These are phyloP conservation scores for Ceratina australensis DNA, from an alignment of 1,140 invertebrate genomes.

Conservation along the genomic window DNA sequence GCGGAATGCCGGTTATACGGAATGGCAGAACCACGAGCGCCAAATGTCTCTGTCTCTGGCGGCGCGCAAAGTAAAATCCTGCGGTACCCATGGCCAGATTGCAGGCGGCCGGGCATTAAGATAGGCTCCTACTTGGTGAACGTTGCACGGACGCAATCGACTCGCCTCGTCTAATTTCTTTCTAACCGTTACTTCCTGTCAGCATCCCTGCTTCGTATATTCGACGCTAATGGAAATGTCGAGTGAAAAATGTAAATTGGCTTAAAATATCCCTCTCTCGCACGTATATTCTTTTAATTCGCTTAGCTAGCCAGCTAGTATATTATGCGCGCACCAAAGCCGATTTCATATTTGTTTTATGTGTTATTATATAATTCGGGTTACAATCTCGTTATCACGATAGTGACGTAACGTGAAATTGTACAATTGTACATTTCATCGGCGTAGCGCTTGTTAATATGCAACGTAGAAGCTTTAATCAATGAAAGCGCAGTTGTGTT, in stretches of 20 bases:
- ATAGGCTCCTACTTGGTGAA: too few relatives aligned
- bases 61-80: background rate
- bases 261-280: too few relatives aligned
- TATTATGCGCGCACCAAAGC: too few relatives aligned
- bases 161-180: too few relatives aligned
- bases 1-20: slow-evolving; percentile 44
- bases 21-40: slow-evolving; percentile 45
- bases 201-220: too few relatives aligned
- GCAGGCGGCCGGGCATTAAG: slow-evolving; percentile 22
- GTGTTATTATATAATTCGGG: background rate
- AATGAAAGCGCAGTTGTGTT: background rate
- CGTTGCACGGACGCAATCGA: too few relatives aligned
- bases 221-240: too few relatives aligned
- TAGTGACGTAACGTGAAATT: background rate
- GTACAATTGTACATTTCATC: background rate
- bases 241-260: too few relatives aligned
- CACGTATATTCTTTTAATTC: too few relatives aligned
- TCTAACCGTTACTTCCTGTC: too few relatives aligned
- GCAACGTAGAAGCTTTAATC: background rate
- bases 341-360: background rate
- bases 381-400: background rate
- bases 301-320: too few relatives aligned
- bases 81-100: slow-evolving; percentile 51
- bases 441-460: background rate
- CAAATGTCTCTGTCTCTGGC: slow-evolving; percentile 57